Evolutionary conservation across 2,888 invertebrate species (phyloP).

Genomic region (Lamproptera curius): DNA sequence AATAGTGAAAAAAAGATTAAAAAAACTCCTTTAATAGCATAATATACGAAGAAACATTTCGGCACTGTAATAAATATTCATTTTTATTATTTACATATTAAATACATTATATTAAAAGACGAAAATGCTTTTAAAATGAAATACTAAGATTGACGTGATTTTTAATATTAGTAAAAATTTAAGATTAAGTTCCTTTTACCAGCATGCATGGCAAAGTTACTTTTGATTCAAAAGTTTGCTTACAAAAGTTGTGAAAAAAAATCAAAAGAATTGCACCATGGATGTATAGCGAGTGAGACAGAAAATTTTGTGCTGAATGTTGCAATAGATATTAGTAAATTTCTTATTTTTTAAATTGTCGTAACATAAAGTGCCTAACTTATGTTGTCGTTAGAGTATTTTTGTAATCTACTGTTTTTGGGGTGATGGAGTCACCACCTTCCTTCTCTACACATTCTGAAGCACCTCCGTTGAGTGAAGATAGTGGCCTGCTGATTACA

Average conservation of each 20-base stretch:
- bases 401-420: slow-evolving; percentile 34
- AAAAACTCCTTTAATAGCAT: too few species aligned
- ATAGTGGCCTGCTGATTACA: slow-evolving; percentile 84
- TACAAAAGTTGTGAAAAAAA: slow-evolving; percentile 16
- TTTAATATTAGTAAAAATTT: too few species aligned
- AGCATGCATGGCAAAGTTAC: background rate
- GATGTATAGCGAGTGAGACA: slow-evolving; percentile 24
- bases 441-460: slow-evolving; percentile 86
- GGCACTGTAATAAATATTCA: too few species aligned
- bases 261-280: slow-evolving; percentile 12
- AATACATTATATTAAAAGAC: too few species aligned
- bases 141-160: too few species aligned
- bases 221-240: slow-evolving; percentile 2
- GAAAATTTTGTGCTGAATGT: slow-evolving; percentile 29
- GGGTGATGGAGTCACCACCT: slow-evolving; percentile 87
- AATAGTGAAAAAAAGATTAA: too few species aligned
- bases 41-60: too few species aligned
- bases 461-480: slow-evolving; percentile 85
- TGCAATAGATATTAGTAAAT: slow-evolving; percentile 33
- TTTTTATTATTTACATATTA: too few species aligned
- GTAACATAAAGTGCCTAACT: slow-evolving; percentile 36
- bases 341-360: slow-evolving; percentile 38
- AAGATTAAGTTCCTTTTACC: too few species aligned
- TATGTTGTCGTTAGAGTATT: slow-evolving; percentile 42
- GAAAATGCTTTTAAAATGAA: too few species aligned